Evolutionary conservation across 1,140 invertebrate genomes (phyloP).

Genomic region (Chironomus striatipennis): DNA sequence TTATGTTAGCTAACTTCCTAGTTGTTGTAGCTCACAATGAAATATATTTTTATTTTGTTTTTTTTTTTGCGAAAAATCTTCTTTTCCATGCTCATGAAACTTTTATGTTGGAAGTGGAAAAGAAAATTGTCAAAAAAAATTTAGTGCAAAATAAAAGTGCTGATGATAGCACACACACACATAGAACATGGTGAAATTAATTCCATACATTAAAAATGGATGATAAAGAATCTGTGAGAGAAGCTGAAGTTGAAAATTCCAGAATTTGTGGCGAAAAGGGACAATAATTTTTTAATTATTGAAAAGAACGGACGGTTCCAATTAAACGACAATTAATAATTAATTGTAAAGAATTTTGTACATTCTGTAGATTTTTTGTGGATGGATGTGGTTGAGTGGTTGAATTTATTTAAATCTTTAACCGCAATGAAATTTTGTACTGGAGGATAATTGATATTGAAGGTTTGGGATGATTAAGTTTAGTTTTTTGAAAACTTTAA

Average conservation of each 20-base stretch:
- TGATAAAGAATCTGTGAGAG: background rate
- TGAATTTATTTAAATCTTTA: background rate
- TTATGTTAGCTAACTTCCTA: slow-evolving; percentile 8
- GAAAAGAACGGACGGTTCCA: background rate
- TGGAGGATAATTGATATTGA: too few relatives aligned
- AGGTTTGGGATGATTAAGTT: background rate
- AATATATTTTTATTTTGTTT: background rate
- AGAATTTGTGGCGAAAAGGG: background rate
- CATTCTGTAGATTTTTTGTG: too few relatives aligned
- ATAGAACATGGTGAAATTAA: too few relatives aligned
- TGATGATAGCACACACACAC: background rate
- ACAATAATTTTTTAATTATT: slow-evolving; percentile 4
- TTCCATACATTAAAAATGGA: background rate
- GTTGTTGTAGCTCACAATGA: background rate
- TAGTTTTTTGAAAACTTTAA: too few relatives aligned
- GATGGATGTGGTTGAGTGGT: background rate
- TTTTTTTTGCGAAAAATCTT: background rate
- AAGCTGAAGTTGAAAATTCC: background rate
- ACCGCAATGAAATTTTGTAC: background rate
- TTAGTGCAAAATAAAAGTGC: background rate
- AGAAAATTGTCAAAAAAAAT: background rate
- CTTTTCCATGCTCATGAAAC: background rate
- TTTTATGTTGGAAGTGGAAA: background rate
- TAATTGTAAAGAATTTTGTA: background rate
- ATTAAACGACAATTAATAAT: slow-evolving; percentile 9